phyloP scores from a whole-genome alignment of 2,797 vertebrate species.

The Cyprinella venusta region DNA sequence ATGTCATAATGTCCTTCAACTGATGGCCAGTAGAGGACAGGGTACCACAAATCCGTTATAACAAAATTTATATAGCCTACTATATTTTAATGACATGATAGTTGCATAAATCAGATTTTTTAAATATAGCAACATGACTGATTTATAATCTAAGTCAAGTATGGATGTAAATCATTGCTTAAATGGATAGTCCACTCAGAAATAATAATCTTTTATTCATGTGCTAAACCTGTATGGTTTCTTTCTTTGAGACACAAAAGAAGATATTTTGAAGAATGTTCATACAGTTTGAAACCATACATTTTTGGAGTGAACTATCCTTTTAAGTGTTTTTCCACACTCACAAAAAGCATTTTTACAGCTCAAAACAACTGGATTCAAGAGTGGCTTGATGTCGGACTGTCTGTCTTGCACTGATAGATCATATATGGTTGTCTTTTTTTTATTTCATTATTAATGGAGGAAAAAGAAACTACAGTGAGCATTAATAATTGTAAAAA shows the following conservation, averaged over 20 bases:
- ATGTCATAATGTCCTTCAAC: constrained; percentile 45
- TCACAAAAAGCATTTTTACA: not conserved
- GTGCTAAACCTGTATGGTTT: not conserved
- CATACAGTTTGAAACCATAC: not conserved
- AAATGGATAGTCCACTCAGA: not conserved
- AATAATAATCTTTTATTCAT: not conserved
- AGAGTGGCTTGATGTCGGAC: not conserved
- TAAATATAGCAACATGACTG: not conserved
- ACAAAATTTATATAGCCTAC: not conserved
- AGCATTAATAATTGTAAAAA: not conserved
- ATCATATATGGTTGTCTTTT: constrained; percentile 2
- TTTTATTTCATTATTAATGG: not conserved
- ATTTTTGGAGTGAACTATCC: not conserved
- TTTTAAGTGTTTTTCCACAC: not conserved
- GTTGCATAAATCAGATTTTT: not conserved
- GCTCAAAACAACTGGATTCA: not conserved
- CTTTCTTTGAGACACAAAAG: not conserved
- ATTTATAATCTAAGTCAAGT: not conserved
- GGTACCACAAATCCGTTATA: constrained; percentile 62
- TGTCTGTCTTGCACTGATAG: not conserved
- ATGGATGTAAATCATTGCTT: not conserved
- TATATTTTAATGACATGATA: not conserved
- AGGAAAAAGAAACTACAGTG: not conserved
- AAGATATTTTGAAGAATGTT: not conserved
- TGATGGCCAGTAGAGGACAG: constrained; percentile 73